Evolutionary conservation across 2,113 vertebrate species (phyloP), one percentile per base, ranked within the genome.

Genomic region (Bubo bubo): DNA sequence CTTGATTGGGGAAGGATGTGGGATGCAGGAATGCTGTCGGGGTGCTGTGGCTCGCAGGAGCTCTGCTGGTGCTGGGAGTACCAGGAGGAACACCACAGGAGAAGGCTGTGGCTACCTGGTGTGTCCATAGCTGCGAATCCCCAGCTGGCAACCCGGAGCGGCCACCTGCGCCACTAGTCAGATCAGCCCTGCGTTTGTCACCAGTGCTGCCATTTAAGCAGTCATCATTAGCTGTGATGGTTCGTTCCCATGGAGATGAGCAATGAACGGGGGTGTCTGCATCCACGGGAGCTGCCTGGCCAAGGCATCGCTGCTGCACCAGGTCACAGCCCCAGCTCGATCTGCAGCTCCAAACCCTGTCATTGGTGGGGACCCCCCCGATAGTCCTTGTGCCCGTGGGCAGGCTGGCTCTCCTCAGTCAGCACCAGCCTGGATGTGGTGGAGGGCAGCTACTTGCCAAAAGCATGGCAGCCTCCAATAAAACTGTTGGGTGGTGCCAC

Each of bases 171-270:
- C 83, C 3, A 0, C 19, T 5, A 9, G 41, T 52, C 4, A 0
- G 27, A 35, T 68, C 89, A 28, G 72, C 72, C 45, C 59, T 2
- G 39, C 1, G 0, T 59, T 34, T 85, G 82, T 91, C 85, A 41
- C 4, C 9, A 0, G 39, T 26, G 66, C 84, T 97, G 90, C 81
- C 93, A 52, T 79, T 79, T 24, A 37, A 94, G 68, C 79, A 72
- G 64, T 18, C 67, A 2, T 91, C 91, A 92, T 97, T 92, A 96
- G 86, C 93, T 13, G 90, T 79, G 93, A 92, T 70, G 87, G 80
- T 86, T 83, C 15, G 94, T 96, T 95, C 94, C 91, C 90, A 93
- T 95, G 95, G 95, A 92, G 96, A 95, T 97, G 86, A 84, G 91
- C 24, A 4, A 1, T 6, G 82, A 79, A 22, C 28, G 2, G 49